phyloP scores from a whole-genome alignment of 2,797 vertebrate species.

The Sorex maritimensis region DNA sequence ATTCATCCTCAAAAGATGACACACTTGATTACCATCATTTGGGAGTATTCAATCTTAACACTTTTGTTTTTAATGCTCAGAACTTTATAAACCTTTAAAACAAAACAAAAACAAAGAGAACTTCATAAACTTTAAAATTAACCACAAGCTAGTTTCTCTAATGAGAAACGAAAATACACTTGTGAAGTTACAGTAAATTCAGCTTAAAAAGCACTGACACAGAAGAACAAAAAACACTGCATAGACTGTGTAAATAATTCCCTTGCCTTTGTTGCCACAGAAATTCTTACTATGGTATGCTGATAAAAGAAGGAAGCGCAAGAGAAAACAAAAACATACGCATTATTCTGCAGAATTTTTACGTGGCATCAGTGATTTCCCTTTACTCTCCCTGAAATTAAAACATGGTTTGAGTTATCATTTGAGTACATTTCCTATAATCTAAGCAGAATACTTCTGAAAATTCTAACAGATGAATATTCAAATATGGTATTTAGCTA shows the following conservation, averaged over 20 bases:
- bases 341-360: conserved; percentile 35
- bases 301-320: neutral
- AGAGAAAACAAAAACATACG: neutral
- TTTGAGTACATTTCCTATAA: conserved; percentile 46
- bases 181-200: neutral
- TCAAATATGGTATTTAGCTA: conserved; percentile 46
- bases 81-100: neutral
- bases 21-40: conserved; percentile 33
- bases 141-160: neutral
- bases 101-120: neutral
- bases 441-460: conserved; percentile 71
- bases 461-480: conserved; percentile 45
- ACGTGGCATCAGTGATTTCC: conserved; percentile 51
- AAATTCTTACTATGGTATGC: neutral
- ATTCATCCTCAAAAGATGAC: conserved; percentile 67
- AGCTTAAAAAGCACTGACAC: conserved; percentile 54
- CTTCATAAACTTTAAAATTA: conserved; percentile 42
- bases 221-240: neutral
- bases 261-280: conserved; percentile 22
- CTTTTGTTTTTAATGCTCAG: neutral
- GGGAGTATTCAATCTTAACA: neutral
- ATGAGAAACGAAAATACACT: conserved; percentile 35
- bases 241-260: neutral
- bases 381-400: conserved; percentile 33
- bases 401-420: conserved; percentile 46